A percentile compares a stretch with the other conserved stretches of the same genome.
phyloP scores from a whole-genome alignment of 2,797 vertebrate species.

The Molossus molossus region DNA sequence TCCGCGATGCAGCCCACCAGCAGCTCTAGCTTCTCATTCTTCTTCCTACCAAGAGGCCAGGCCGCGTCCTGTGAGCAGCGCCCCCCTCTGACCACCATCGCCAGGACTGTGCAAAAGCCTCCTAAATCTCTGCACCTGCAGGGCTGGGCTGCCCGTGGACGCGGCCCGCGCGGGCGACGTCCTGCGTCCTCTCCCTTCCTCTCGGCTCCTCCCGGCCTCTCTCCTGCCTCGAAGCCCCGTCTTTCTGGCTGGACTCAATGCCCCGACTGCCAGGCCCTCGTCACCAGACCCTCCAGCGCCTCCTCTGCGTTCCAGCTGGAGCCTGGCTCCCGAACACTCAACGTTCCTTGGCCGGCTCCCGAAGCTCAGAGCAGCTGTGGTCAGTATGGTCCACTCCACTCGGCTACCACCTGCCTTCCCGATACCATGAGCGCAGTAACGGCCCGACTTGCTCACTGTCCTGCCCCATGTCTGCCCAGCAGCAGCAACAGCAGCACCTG shows the following conservation, averaged over 20 bases:
- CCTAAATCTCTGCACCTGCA: background rate
- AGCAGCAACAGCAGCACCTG: too few relatives aligned
- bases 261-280: background rate
- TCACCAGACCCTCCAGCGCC: background rate
- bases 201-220: background rate
- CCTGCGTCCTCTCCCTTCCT: background rate
- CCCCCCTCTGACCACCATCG: background rate
- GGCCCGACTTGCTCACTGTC: background rate
- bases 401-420: background rate
- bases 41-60: slow-evolving; percentile 90
- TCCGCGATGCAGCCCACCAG: slow-evolving; percentile 96
- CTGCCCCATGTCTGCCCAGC: background rate
- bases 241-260: background rate
- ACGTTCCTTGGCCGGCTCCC: background rate
- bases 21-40: slow-evolving; percentile 95
- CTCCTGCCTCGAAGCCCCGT: background rate
- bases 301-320: background rate
- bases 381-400: accelerated
- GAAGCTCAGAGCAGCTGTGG: accelerated
- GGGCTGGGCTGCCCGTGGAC: background rate
- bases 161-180: background rate
- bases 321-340: background rate
- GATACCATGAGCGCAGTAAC: accelerated
- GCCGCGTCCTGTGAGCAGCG: background rate
- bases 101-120: background rate